Evolutionary conservation across 2,888 invertebrate species (phyloP).

Genomic region (Athalia cordata): DNA sequence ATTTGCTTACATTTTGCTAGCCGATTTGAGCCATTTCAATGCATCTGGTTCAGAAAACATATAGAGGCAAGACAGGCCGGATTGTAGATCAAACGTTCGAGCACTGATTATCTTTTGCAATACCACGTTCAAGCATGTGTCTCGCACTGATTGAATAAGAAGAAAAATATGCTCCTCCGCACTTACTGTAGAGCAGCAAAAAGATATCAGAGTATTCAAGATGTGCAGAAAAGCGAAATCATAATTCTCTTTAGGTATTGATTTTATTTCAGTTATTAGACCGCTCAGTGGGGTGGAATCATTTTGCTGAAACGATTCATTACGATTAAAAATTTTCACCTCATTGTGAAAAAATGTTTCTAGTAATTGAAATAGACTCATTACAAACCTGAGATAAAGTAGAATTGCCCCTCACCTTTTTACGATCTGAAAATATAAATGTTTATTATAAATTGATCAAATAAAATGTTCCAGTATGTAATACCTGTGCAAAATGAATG

Average conservation of each 20-base stretch:
- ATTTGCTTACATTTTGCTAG: conserved; percentile 52
- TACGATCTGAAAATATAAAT: conserved; percentile 8
- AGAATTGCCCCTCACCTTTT: neutral
- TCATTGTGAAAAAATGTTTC: neutral
- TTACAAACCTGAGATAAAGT: conserved; percentile 8
- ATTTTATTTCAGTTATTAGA: conserved; percentile 47
- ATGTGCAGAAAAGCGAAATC: conserved; percentile 61
- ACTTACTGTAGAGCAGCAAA: conserved; percentile 44
- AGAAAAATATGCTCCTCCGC: conserved; percentile 49
- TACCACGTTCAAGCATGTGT: conserved; percentile 61
- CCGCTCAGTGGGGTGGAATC: conserved; percentile 21
- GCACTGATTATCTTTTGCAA: conserved; percentile 69
- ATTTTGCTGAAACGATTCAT: conserved; percentile 37
- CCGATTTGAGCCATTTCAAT: conserved; percentile 57
- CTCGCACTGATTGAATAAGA: conserved; percentile 59
- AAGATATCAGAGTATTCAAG: conserved; percentile 57
- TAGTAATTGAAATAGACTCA: neutral
- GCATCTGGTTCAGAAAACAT: conserved; percentile 61
- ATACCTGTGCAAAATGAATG: conserved; percentile 49
- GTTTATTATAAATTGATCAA: neutral
- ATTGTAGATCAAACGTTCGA: conserved; percentile 66
- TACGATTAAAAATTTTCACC: conserved; percentile 39
- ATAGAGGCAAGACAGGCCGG: conserved; percentile 68
- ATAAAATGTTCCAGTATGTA: neutral
- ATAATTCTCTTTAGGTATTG: conserved; percentile 58